Evolutionary conservation across 2,888 invertebrate genomes (phyloP).

Genomic region (Lathronympha strigana): DNA sequence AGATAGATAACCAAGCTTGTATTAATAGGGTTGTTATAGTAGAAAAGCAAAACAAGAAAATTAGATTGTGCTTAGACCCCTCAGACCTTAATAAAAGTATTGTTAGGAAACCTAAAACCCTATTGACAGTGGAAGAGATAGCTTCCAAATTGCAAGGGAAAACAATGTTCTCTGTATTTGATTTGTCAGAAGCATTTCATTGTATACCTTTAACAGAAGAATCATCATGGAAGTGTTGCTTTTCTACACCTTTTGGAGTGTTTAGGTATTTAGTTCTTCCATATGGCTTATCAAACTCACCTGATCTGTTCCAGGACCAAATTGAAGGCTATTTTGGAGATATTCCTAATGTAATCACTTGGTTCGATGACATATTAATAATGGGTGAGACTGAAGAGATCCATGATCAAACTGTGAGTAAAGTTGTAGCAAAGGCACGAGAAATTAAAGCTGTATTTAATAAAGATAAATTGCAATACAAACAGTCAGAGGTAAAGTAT

Average conservation of each 20-base stretch:
- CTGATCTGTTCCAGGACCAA: constrained; percentile 24
- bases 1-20: background rate
- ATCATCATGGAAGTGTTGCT: constrained; percentile 19
- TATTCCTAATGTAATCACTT: constrained; percentile 34
- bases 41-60: constrained; percentile 9
- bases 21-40: constrained; percentile 1
- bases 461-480: constrained; percentile 43
- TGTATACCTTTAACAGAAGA: constrained; percentile 21
- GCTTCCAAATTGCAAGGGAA: constrained; percentile 7
- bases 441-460: constrained; percentile 37
- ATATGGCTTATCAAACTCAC: constrained; percentile 17
- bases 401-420: constrained; percentile 32
- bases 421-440: constrained; percentile 31
- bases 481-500: constrained; percentile 41
- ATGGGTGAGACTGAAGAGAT: constrained; percentile 24
- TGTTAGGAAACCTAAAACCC: constrained; percentile 4
- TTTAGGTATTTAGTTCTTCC: constrained; percentile 10
- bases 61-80: constrained; percentile 9
- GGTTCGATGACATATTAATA: constrained; percentile 35
- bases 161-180: constrained; percentile 15
- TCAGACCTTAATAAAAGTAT: constrained; percentile 9
- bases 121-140: constrained; percentile 1
- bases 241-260: constrained; percentile 13
- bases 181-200: constrained; percentile 21
- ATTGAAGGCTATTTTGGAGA: constrained; percentile 21